phyloP scores from a whole-genome alignment of 1,140 invertebrate genomes.

The Drosophila burlai region DNA sequence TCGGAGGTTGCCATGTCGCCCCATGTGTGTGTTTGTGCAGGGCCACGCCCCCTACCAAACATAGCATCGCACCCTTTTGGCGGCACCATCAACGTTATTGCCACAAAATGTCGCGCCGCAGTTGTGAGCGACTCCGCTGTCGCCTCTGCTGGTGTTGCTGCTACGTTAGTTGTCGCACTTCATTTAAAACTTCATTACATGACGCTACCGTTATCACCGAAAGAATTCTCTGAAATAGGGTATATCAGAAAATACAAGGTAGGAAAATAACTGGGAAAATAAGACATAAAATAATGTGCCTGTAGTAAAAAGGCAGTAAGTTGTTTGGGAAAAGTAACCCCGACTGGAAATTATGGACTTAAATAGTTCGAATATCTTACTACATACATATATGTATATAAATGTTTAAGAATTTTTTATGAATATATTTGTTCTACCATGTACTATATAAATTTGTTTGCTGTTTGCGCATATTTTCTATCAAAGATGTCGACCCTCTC shows the following conservation, averaged over 20 bases:
- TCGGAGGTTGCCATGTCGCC: conserved; percentile 47
- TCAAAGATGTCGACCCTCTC: no score
- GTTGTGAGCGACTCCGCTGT: conserved; percentile 39
- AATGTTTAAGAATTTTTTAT: no score
- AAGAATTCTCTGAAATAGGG: not conserved
- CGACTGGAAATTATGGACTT: no score
- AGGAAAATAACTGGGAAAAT: not conserved
- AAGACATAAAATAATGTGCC: not conserved
- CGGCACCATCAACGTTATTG: conserved; percentile 65
- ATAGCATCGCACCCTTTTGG: not conserved
- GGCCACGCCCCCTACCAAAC: conserved; percentile 9
- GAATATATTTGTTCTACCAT: no score
- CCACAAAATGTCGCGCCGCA: conserved; percentile 75
- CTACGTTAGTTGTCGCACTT: conserved; percentile 76
- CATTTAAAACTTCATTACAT: conserved; percentile 81
- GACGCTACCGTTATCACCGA: conserved; percentile 27
- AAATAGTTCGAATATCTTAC: no score
- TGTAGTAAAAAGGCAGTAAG: no score
- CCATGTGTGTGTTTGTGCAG: conserved; percentile 42
- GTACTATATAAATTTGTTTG: no score
- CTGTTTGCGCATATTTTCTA: no score
- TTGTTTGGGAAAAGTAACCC: no score
- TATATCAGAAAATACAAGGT: not conserved
- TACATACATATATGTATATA: no score
- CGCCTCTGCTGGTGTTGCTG: conserved; percentile 32